Percentiles rank a stretch among this genome's conserved stretches.
Evolutionary conservation across 2,888 invertebrate species (phyloP).

Genomic region (Podabrus alpinus): DNA sequence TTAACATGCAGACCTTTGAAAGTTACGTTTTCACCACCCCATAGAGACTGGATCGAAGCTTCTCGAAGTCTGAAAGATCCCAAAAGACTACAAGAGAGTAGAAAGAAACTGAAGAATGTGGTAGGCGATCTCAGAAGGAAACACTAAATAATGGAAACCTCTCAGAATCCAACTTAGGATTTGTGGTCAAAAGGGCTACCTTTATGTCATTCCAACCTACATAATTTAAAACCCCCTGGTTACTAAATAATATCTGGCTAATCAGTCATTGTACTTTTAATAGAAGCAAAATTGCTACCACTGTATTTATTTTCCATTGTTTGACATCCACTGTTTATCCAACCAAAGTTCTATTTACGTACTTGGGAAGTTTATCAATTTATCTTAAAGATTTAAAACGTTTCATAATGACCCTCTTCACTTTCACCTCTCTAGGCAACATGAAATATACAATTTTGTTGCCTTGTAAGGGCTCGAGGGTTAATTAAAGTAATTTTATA

Average conservation of each 20-base stretch:
- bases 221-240: not conserved
- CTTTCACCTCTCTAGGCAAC: not conserved
- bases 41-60: too few relatives aligned
- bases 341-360: not conserved
- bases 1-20: not conserved
- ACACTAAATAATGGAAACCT: not conserved
- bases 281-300: not conserved
- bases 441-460: not conserved
- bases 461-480: not conserved
- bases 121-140: not conserved
- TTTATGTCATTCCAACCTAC: not conserved
- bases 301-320: not conserved
- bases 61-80: too few relatives aligned
- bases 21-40: too few relatives aligned
- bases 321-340: not conserved
- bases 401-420: not conserved
- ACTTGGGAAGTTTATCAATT: not conserved
- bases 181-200: not conserved
- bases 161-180: not conserved
- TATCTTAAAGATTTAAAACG: not conserved
- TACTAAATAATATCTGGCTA: not conserved
- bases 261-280: not conserved
- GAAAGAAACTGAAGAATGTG: too few relatives aligned
- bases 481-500: not conserved
- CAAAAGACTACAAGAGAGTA: too few relatives aligned